Base-by-base conservation (phyloP, 2,797 vertebrate genomes). In the Rousettus madagascariensis region DNA sequence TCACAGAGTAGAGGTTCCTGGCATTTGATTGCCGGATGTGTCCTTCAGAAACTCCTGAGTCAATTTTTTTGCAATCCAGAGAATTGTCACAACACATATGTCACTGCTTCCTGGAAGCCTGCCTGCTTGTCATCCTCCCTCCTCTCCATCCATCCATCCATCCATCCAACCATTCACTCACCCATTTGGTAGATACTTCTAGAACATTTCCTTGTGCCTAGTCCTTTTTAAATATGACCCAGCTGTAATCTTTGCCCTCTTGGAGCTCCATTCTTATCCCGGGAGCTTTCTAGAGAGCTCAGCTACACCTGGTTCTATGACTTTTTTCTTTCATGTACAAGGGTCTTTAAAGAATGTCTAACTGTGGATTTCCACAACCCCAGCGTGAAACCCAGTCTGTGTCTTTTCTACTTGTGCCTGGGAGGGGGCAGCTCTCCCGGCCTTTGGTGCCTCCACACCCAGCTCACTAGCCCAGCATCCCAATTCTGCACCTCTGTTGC, bases 401-500 rank as follows among this genome's bases (percentile, higher is more conserved):
- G 20, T 49, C 46, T 63, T 78, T 61, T 69, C 61, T 8, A 33
- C 15, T 41, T 13, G 9, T 28, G 3, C 22, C 86, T 51, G 41
- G 19, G 15, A 5, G 8, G 5, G 38, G 38, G 43, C 49, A 28
- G 33, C 69, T 79, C 74, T 65, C 78, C 61, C 19, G 28, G 69
- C 43, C 71, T 65, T 79, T 2, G 2, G 30, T 8, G 22, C 57
- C 69, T 90, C 90, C 83, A 57, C 26, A 12, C 68, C 82, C 72
- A 71, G 53, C 49, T 55, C 38, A 20, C 28, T 7, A 8, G 55
- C 57, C 71, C 75, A 36, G 33, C 46, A 66, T 30, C 43, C 77
- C 71, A 38, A n/a, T 90, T 87, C 79, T 71, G 63, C 26, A 84
- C 80, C 90, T 38, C 89, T 55, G 63, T 95, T 86, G 55, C 91